A percentile compares a stretch with the other conserved stretches of the same genome.
phyloP scores from a whole-genome alignment of 1,140 invertebrate species.

The Teleopsis dalmanni region DNA sequence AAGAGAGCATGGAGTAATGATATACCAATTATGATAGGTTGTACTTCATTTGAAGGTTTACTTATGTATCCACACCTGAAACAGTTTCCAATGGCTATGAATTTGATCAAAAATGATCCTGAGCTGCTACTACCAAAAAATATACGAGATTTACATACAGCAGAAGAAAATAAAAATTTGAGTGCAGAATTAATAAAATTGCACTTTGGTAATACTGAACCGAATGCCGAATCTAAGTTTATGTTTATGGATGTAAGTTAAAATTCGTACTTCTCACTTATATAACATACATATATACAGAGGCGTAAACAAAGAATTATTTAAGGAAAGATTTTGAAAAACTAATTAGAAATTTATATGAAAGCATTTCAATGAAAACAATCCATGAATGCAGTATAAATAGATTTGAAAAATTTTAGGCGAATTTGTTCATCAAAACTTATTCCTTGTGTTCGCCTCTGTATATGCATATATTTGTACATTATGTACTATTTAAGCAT shows the following conservation, averaged over 20 bases:
- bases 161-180: conserved; percentile 18
- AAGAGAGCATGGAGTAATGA: conserved; percentile 22
- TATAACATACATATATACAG: no score
- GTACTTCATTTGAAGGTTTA: conserved; percentile 20
- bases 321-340: no score
- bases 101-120: conserved; percentile 15
- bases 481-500: no score
- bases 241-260: conserved; percentile 17
- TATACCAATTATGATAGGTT: conserved; percentile 32
- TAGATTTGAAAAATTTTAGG: no score
- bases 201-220: conserved; percentile 18
- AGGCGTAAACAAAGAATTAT: no score
- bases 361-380: no score
- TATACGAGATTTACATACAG: conserved; percentile 8
- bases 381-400: no score
- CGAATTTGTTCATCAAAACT: no score
- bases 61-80: conserved; percentile 18
- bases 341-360: no score
- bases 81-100: conserved; percentile 18
- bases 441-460: no score
- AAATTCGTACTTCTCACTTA: no score
- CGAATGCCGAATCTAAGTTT: conserved; percentile 18
- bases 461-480: no score
- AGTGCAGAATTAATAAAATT: conserved; percentile 18
- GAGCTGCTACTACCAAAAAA: conserved; percentile 21